These are phyloP conservation scores for Rhyacophila evoluta DNA, from an alignment of 2,888 invertebrate genomes.

Conservation along the genomic window DNA sequence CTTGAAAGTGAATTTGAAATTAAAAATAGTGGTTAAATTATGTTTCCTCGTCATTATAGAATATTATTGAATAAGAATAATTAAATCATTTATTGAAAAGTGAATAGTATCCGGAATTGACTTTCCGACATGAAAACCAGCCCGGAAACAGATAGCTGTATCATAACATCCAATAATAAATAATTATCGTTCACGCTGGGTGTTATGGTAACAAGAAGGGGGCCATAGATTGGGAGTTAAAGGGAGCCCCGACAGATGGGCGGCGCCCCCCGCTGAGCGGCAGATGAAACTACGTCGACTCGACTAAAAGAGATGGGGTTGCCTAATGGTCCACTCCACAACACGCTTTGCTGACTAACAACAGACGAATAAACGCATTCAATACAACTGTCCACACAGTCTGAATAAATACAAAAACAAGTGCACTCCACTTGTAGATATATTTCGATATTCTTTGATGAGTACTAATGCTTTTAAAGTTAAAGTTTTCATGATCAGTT, in stretches of 20 bases:
- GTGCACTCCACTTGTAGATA: slow-evolving; percentile 24
- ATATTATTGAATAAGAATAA: too few relatives aligned
- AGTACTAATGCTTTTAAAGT: background rate
- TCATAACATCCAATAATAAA: slow-evolving; percentile 49
- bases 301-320: slow-evolving; percentile 42
- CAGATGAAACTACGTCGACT: slow-evolving; percentile 60
- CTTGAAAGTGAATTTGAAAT: too few relatives aligned
- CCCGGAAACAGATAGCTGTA: slow-evolving; percentile 47
- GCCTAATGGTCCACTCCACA: slow-evolving; percentile 46
- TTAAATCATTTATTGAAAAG: background rate
- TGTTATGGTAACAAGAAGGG: slow-evolving; percentile 34
- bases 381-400: slow-evolving; percentile 32
- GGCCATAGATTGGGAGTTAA: slow-evolving; percentile 57
- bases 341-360: slow-evolving; percentile 47
- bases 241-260: slow-evolving; percentile 64
- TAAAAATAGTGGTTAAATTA: too few relatives aligned
- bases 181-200: slow-evolving; percentile 49
- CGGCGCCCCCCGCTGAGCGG: slow-evolving; percentile 64
- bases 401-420: slow-evolving; percentile 31
- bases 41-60: too few relatives aligned
- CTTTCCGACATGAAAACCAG: background rate
- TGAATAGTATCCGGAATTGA: background rate
- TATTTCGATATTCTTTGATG: background rate
- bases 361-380: slow-evolving; percentile 42
- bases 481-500: background rate